Percentiles rank a stretch among this genome's conserved stretches.
phyloP scores from a whole-genome alignment of 2,797 vertebrate species.

The Muscicapa comitata region DNA sequence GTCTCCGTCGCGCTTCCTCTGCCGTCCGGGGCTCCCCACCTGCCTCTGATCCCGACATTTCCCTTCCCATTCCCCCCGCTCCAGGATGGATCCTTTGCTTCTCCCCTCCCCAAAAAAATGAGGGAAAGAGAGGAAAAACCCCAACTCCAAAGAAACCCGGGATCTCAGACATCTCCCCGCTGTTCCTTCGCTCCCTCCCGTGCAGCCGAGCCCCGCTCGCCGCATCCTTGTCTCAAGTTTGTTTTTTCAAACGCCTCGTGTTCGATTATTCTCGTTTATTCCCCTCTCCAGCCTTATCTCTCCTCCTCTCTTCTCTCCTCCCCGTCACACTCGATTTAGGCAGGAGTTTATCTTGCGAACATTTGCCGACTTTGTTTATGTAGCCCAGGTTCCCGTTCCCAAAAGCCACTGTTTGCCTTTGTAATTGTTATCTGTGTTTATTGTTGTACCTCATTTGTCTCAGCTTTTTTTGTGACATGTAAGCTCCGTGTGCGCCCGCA shows the following conservation, averaged over 20 bases:
- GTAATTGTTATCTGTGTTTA: conserved; percentile 78
- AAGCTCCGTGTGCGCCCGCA: conserved; percentile 67
- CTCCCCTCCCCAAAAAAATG: not conserved
- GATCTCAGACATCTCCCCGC: not conserved
- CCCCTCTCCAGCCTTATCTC: conserved; percentile 75
- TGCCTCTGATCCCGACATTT: not conserved
- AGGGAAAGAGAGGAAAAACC: not conserved
- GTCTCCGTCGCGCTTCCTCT: not conserved
- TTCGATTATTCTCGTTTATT: conserved; percentile 66
- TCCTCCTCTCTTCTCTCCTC: conserved; percentile 72
- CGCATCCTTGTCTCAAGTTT: conserved; percentile 70
- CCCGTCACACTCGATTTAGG: conserved; percentile 81
- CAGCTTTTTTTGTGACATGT: conserved; percentile 72
- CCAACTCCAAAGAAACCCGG: not conserved
- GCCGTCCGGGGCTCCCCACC: not conserved
- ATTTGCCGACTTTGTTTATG: conserved; percentile 78
- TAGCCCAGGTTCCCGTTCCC: conserved; percentile 72
- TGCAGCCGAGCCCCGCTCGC: conserved; percentile 7
- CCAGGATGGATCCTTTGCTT: not conserved
- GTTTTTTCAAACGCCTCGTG: conserved; percentile 68
- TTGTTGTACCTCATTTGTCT: conserved; percentile 72
- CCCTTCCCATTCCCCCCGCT: not conserved
- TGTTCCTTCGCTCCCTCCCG: not conserved
- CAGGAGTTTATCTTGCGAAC: conserved; percentile 79
- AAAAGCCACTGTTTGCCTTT: conserved; percentile 78